These are phyloP conservation scores for Chromobotia macracanthus DNA, from an alignment of 2,797 vertebrate genomes.

Conservation along the genomic window DNA sequence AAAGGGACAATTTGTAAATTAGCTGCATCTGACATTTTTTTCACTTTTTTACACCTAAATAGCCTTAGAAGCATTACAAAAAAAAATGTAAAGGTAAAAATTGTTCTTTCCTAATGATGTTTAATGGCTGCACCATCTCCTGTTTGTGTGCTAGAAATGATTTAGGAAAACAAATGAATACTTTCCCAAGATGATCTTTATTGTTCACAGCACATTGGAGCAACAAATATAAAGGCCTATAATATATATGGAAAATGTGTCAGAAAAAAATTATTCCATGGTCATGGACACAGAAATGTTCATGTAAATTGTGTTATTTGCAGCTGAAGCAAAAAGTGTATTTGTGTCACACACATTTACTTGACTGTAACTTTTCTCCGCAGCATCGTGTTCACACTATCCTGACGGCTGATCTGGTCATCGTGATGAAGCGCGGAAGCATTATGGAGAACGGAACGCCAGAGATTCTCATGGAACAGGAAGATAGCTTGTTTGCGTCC, in stretches of 20 bases:
- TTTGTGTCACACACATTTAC: background rate
- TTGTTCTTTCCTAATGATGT: no score
- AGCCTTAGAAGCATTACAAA: no score
- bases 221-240: background rate
- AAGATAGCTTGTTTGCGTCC: slow-evolving; percentile 91
- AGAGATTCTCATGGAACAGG: slow-evolving; percentile 87
- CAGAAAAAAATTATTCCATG: no score
- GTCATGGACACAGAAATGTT: no score
- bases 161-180: background rate
- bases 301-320: no score
- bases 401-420: slow-evolving; percentile 92
- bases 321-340: no score
- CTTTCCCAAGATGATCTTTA: slow-evolving; percentile 19
- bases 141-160: background rate
- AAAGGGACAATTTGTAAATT: no score
- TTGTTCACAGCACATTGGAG: slow-evolving; percentile 14
- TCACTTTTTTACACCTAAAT: no score
- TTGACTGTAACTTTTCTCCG: slow-evolving; percentile 29
- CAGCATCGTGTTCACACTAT: slow-evolving; percentile 99
- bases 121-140: slow-evolving; percentile 26
- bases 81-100: no score
- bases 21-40: no score
- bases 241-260: no score
- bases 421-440: slow-evolving; percentile 96
- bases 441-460: slow-evolving; percentile 94